These are phyloP conservation scores for Onychomys torridus DNA, from an alignment of 2,797 vertebrate genomes.

Conservation along the genomic window DNA sequence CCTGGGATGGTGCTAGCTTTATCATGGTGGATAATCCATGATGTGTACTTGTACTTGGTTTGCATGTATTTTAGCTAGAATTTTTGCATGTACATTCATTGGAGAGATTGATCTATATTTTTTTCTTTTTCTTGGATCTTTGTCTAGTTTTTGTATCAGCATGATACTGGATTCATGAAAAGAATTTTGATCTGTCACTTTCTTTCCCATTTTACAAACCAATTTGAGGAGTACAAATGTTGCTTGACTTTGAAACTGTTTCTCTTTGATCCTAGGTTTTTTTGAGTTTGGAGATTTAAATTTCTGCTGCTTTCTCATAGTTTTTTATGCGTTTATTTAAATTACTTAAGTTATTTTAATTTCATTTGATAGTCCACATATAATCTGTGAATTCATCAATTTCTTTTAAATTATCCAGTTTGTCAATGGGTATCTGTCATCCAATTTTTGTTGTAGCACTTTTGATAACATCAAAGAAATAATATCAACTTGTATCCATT, in stretches of 20 bases:
- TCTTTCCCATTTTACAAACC: neutral
- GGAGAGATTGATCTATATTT: neutral
- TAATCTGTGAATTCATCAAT: neutral
- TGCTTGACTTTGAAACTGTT: neutral
- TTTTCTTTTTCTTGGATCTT: neutral
- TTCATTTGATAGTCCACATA: neutral
- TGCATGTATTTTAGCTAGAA: neutral
- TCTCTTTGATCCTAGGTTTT: neutral
- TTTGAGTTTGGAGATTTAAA: neutral
- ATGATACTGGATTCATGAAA: neutral
- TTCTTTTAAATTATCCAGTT: neutral
- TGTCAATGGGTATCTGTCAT: neutral
- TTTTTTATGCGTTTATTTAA: neutral
- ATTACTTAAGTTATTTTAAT: neutral
- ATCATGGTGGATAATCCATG: neutral
- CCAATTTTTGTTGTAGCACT: neutral
- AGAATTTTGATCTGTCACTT: neutral
- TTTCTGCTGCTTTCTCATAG: neutral
- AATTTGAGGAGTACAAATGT: neutral
- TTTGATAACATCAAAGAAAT: neutral
- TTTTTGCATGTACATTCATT: neutral
- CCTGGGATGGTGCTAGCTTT: neutral
- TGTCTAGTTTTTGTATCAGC: neutral
- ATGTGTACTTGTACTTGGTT: neutral
- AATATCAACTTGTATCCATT: neutral